Evolutionary conservation across 2,888 invertebrate species (phyloP), one percentile per base, ranked within the genome.

Genomic region (Sceliomorpha sp.): DNA sequence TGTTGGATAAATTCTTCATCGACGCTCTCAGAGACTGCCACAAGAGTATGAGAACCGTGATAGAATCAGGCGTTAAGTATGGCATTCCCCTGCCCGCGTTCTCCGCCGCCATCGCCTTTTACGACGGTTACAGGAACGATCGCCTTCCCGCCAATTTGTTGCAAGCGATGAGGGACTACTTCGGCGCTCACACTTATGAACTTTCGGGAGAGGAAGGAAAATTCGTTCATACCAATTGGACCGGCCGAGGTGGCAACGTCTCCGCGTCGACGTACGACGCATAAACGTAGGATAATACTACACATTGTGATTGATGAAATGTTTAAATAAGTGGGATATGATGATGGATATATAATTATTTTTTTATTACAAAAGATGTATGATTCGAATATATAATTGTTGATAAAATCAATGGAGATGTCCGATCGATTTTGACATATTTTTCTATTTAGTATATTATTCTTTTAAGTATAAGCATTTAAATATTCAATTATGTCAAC

Each of bases 181-280:
- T 99, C 84, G 99, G 99, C 0, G 99, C 99, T 0, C 99, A 99
- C 88, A 99, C 99, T 0, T 99, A 99, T 84, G 98, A 99, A 89
- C 88, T 98, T 51, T 89, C 97, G 51, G 91, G 91, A 2, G 90
- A 94, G 69, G 98, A 98, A 36, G 98, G 98, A 1, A 92, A 92
- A 76, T 98, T 94, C 86, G 92, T 96, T 1, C 99, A 99, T 89
- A 99, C 99, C 70, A 99, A 99, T 90, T 99, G 99, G 99, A 99
- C 99, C 6, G 99, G 99, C 8, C 96, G 96, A 78, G 99, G 99
- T 20, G 98, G 98, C 66, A 95, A 96, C 82, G 96, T 98, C 2
- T 96, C 98, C 0, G 96, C 98, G n/a, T 94, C 96, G 66, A 96
- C 97, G 7, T 98, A 98, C 80, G 92, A 93, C 85, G 95, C 93